A percentile compares a stretch with the other conserved stretches of the same genome.
phyloP scores from a whole-genome alignment of 2,113 vertebrate species.

The Amazona vittata region DNA sequence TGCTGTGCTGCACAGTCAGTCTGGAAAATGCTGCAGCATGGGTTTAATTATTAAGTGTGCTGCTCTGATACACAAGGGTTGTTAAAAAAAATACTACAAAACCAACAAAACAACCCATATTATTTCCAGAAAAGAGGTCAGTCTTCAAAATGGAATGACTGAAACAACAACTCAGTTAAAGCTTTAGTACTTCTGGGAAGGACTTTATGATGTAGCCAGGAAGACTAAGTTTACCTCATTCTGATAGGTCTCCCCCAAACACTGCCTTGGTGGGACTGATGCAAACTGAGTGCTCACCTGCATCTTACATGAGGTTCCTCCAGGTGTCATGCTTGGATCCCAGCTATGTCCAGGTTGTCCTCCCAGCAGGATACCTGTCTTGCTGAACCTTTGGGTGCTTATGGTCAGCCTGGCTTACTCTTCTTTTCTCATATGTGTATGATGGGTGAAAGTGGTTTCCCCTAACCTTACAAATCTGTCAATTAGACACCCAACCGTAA shows the following conservation, averaged over 20 bases:
- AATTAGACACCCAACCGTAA: background rate
- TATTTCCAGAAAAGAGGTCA: background rate
- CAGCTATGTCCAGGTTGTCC: background rate
- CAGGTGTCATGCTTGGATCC: background rate
- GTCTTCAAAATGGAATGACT: background rate
- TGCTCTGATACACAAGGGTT: background rate
- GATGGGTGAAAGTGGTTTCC: background rate
- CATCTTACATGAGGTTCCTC: background rate
- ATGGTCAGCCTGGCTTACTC: background rate
- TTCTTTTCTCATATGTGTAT: background rate
- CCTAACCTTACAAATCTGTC: background rate
- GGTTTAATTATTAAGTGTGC: background rate
- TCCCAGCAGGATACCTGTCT: background rate
- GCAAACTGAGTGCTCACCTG: rapidly evolving
- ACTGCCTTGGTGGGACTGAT: background rate
- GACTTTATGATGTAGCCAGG: background rate
- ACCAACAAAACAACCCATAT: background rate
- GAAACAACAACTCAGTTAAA: conserved; percentile 22
- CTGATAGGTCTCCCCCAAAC: background rate
- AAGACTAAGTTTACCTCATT: background rate
- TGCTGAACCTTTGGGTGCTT: background rate
- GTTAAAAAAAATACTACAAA: background rate
- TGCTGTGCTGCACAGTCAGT: background rate
- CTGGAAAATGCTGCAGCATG: background rate
- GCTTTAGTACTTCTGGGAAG: conserved; percentile 16